Percentiles rank a stretch among this genome's conserved stretches.
Evolutionary conservation across 2,113 vertebrate species (phyloP).

Genomic region (Lamprologus speciosus): DNA sequence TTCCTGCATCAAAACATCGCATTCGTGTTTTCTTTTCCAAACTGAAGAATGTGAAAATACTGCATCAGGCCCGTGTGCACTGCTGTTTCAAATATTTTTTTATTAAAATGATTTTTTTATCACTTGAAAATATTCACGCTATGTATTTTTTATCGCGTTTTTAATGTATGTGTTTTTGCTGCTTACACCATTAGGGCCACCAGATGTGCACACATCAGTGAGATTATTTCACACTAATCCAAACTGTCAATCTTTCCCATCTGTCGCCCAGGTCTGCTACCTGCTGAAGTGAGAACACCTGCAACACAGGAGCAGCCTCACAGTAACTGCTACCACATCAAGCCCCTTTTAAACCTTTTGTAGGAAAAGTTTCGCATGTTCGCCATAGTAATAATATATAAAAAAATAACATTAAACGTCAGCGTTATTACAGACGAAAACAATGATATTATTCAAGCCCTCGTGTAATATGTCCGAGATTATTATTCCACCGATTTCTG

Average conservation of each 20-base stretch:
- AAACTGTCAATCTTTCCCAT: constrained; percentile 30
- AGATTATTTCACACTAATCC: not conserved
- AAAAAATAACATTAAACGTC: not conserved
- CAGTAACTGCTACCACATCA: not conserved
- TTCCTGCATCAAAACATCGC: not conserved
- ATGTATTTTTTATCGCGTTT: not conserved
- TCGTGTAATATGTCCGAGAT: not conserved
- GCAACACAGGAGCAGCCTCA: not conserved
- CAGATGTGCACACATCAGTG: constrained; percentile 4
- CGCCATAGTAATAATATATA: not conserved
- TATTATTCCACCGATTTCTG: not conserved
- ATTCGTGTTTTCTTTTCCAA: not conserved
- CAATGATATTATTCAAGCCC: fast-evolving
- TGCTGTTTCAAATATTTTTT: not conserved
- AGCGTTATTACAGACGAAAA: not conserved
- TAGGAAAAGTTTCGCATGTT: not conserved
- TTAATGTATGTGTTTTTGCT: not conserved
- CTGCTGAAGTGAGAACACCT: constrained; percentile 31
- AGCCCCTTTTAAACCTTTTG: not conserved
- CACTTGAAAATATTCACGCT: not conserved
- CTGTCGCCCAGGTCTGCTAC: constrained; percentile 3
- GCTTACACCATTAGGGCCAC: not conserved
- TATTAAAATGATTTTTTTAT: not conserved
- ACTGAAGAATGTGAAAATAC: not conserved
- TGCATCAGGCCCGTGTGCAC: not conserved